Evolutionary conservation across 2,113 vertebrate species (phyloP).

Genomic region (Myiozetetes cayanensis): DNA sequence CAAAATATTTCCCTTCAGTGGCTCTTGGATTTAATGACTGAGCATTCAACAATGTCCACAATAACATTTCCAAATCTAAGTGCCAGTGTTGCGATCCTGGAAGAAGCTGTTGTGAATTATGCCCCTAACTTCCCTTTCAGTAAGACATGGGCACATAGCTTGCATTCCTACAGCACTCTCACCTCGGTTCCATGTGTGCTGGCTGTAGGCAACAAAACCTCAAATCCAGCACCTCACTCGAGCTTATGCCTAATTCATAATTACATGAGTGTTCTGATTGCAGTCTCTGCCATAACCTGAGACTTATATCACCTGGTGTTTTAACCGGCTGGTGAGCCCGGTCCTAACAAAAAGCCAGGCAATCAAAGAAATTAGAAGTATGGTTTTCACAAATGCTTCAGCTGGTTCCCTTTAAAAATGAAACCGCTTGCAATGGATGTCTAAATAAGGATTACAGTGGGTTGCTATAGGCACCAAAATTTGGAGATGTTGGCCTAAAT

Average conservation of each 20-base stretch:
- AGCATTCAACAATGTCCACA: fast-evolving
- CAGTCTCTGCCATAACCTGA: not conserved
- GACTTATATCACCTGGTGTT: fast-evolving
- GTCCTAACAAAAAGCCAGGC: not conserved
- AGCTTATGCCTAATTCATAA: not conserved
- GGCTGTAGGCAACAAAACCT: not conserved
- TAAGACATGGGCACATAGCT: not conserved
- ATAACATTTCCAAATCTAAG: not conserved
- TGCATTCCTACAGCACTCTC: not conserved
- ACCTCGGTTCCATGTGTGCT: not conserved
- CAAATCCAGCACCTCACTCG: not conserved
- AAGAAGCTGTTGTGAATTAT: not conserved
- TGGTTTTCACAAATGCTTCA: not conserved
- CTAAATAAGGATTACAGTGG: not conserved
- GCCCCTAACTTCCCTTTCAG: not conserved
- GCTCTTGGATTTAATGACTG: not conserved
- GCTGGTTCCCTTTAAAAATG: not conserved
- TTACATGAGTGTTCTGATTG: not conserved
- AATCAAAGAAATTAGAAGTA: not conserved
- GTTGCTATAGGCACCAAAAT: not conserved
- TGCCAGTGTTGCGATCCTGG: not conserved
- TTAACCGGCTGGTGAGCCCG: not conserved
- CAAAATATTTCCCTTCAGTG: not conserved
- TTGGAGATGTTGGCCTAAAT: conserved; percentile 6
- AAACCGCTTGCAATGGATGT: not conserved